Conservation (phyloP, 2,113 vertebrate genomes). For the Bos indicus region DNA sequence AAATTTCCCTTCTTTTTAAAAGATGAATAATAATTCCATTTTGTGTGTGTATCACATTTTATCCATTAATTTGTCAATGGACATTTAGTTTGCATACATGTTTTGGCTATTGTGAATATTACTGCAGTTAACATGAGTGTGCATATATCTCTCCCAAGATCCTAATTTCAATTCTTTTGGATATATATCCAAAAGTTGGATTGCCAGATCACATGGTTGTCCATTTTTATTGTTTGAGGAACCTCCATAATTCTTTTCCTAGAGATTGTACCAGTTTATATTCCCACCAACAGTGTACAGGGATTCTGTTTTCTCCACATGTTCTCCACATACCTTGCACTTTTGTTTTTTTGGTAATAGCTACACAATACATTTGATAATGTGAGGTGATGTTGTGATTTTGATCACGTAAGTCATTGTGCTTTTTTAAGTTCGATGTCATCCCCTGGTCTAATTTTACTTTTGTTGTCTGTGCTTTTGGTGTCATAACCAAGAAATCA, state of each 20-base stretch:
- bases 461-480: not conserved
- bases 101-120: not conserved
- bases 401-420: not conserved
- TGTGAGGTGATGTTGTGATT: not conserved
- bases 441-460: not conserved
- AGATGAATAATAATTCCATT: not conserved
- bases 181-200: not conserved
- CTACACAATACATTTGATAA: not conserved
- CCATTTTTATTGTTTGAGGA: not conserved
- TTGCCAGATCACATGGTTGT: not conserved
- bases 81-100: not conserved
- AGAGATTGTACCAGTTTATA: not conserved
- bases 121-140: not conserved
- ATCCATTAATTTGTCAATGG: not conserved
- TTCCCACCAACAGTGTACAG: not conserved
- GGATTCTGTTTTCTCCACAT: not conserved
- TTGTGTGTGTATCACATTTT: not conserved
- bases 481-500: not conserved
- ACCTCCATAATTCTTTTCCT: not conserved
- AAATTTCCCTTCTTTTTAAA: not conserved
- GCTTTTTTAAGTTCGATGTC: not conserved
- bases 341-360: not conserved
- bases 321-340: not conserved
- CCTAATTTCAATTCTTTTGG: not conserved
- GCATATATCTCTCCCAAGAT: not conserved